Base-by-base conservation (phyloP, 2,888 invertebrate species). In the Parnassius apollo region DNA sequence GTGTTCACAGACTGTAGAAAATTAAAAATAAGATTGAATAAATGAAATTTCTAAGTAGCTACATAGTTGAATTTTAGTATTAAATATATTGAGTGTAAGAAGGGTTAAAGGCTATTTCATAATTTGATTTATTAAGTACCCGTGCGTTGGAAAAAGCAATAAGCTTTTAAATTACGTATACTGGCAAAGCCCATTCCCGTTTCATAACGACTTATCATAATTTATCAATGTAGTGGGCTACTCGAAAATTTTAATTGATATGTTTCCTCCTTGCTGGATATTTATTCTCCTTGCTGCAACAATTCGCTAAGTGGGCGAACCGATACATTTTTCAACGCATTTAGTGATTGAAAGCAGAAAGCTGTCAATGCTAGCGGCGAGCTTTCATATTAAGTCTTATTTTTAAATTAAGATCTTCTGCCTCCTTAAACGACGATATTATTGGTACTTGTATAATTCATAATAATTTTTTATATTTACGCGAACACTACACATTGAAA, bases 261-360 rank as follows among this genome's bases (percentile, higher is more conserved):
- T 22, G 53, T 62, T 55, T n/a, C n/a, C n/a, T n/a, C n/a, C n/a
- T n/a, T n/a, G n/a, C n/a, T n/a, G n/a, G n/a, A n/a, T n/a, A n/a
- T n/a, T n/a, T n/a, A n/a, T n/a, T n/a, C 45, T 54, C 50, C 44
- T 49, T 13, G 55, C 51, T 63, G 54, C 42, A 59, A 63, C 59
- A 63, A 63, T 63, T 45, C 59, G 35, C 55, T 59, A 55, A 59
- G 63, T 59, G 63, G 58, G 42, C 58, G 54, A 53, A 46, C 63
- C 59, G 63, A 59, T 63, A 63, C 63, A 59, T 63, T 63, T 59
- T 63, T 63, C 63, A 63, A 56, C 59, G 63, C 62, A 63, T 59
- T 63, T 57, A 57, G 56, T 59, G 55, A 63, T 63, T 59, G 63
- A 59, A 63, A 45, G 51, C 63, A 55, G 63, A 46, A 45, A 63